Evolutionary conservation across 2,113 vertebrate species (phyloP).

Genomic region (Amphiprion percula): DNA sequence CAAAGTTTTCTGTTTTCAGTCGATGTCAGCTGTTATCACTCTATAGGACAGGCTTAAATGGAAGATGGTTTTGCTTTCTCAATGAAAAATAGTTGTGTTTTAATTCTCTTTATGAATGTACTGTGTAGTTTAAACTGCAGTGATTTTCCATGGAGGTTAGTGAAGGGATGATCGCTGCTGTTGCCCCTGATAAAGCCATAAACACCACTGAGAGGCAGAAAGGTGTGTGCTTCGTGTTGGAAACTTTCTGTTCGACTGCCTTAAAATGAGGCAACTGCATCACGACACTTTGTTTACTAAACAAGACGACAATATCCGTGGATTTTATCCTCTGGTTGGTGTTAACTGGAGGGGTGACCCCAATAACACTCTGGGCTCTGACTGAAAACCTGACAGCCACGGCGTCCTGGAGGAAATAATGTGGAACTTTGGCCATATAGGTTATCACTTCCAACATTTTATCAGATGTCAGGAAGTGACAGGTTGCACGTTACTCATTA

Average conservation of each 20-base stretch:
- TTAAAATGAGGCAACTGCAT: not conserved
- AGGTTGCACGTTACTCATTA: too few relatives aligned
- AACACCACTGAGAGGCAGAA: not conserved
- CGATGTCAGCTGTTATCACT: not conserved
- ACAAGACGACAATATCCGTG: not conserved
- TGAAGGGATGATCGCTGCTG: conserved; percentile 16
- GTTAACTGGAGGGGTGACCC: not conserved
- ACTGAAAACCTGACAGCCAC: not conserved
- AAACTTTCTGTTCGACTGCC: conserved; percentile 14
- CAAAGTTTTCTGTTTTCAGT: not conserved
- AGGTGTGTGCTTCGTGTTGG: not conserved
- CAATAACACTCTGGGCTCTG: not conserved
- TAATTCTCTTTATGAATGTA: conserved; percentile 52
- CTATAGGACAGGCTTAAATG: not conserved
- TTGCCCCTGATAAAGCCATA: conserved; percentile 53
- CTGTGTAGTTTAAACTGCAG: conserved; percentile 11
- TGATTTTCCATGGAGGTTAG: conserved; percentile 9
- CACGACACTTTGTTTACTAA: conserved; percentile 6
- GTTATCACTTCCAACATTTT: not conserved
- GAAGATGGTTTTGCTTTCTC: not conserved
- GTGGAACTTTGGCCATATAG: not conserved
- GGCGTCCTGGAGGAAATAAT: not conserved
- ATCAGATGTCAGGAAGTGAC: not conserved
- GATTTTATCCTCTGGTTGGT: not conserved
- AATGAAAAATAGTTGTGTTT: not conserved